Percentiles rank a stretch among this genome's conserved stretches.
phyloP scores from a whole-genome alignment of 1,140 invertebrate genomes.

The Brachionus manjavacas region DNA sequence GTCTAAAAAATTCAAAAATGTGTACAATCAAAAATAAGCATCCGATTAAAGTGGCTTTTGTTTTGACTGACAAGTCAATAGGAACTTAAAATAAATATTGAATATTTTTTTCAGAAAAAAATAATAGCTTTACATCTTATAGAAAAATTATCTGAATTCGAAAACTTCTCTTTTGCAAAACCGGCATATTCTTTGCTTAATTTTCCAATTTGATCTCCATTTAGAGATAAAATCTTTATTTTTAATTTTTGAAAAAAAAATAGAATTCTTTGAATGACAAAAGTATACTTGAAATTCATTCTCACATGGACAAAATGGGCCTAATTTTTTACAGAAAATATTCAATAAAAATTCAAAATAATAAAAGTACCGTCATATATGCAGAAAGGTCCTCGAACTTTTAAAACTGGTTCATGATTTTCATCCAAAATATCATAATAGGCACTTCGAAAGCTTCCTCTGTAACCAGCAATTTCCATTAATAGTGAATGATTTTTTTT shows the following conservation, averaged over 20 bases:
- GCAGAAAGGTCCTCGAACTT: slow-evolving; percentile 48
- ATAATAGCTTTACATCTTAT: slow-evolving; percentile 41
- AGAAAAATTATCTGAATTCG: slow-evolving; percentile 47
- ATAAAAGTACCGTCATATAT: slow-evolving; percentile 45
- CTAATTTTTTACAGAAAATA: not conserved
- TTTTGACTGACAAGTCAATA: slow-evolving; percentile 70
- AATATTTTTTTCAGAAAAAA: not conserved
- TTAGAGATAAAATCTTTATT: not conserved
- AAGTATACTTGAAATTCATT: slow-evolving; percentile 35
- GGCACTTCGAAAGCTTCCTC: slow-evolving; percentile 48
- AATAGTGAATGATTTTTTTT: no score
- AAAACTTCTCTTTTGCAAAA: slow-evolving; percentile 45
- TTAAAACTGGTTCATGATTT: slow-evolving; percentile 45
- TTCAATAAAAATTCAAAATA: not conserved
- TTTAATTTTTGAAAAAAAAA: not conserved
- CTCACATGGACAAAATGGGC: slow-evolving; percentile 38
- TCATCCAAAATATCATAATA: slow-evolving; percentile 48
- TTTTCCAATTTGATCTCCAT: slow-evolving; percentile 48
- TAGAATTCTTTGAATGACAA: no score
- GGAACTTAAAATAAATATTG: slow-evolving; percentile 58
- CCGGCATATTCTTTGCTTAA: slow-evolving; percentile 47
- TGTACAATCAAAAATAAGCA: slow-evolving; percentile 61
- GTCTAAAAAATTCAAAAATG: not conserved
- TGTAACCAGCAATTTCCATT: slow-evolving; percentile 11
- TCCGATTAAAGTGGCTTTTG: slow-evolving; percentile 73